Percentiles rank a stretch among this genome's conserved stretches.
These are phyloP conservation scores for Noctua janthina DNA, from an alignment of 2,888 invertebrate species.

Conservation along the genomic window DNA sequence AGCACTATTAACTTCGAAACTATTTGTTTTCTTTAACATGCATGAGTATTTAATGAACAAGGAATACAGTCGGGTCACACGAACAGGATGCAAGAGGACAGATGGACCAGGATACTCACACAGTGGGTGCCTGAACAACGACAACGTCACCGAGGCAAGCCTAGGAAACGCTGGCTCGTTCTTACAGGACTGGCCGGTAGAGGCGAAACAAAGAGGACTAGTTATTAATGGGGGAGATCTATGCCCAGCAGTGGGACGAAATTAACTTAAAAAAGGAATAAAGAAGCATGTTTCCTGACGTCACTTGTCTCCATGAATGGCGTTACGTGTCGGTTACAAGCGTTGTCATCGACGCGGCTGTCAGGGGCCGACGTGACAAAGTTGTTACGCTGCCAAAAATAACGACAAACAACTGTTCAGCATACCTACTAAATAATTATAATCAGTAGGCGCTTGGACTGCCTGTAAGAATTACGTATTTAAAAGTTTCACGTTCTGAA, in stretches of 20 bases:
- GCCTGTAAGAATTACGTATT: slow-evolving; percentile 37
- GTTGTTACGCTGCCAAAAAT: slow-evolving; percentile 56
- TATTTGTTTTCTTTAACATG: background rate
- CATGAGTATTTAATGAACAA: background rate
- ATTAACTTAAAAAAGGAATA: background rate
- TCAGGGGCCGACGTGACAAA: slow-evolving; percentile 31
- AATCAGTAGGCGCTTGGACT: slow-evolving; percentile 37
- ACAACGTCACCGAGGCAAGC: background rate
- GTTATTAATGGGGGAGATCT: background rate
- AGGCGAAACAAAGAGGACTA: background rate
- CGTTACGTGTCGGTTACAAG: slow-evolving; percentile 44
- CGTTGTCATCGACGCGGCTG: slow-evolving; percentile 39
- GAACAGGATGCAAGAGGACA: background rate
- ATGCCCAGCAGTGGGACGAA: background rate
- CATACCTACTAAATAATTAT: slow-evolving; percentile 49
- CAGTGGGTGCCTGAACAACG: background rate
- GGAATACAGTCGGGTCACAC: background rate
- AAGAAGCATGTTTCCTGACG: background rate
- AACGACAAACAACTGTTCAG: slow-evolving; percentile 38
- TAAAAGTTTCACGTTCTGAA: slow-evolving; percentile 13
- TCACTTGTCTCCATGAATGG: slow-evolving; percentile 37
- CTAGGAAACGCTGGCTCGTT: background rate
- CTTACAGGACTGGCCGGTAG: background rate
- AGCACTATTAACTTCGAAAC: background rate
- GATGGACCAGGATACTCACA: background rate